Percentiles rank a stretch among this genome's conserved stretches.
Evolutionary conservation across 2,113 vertebrate genomes (phyloP).

Genomic region (Spheniscus mendiculus): DNA sequence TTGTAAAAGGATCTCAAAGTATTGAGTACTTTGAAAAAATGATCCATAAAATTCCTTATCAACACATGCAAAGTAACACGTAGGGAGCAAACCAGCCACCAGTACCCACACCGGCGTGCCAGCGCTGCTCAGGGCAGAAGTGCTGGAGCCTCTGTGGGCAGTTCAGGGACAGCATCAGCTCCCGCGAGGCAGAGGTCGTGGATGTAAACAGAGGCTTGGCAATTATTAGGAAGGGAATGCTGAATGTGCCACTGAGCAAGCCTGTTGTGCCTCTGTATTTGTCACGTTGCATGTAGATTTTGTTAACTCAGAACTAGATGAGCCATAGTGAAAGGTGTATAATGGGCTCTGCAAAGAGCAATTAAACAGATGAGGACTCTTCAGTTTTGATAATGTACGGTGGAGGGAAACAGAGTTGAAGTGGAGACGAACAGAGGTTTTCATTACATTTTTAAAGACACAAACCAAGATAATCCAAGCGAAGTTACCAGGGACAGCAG

Average conservation of each 20-base stretch:
- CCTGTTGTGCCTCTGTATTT: neutral
- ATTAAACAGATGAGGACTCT: neutral
- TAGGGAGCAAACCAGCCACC: neutral
- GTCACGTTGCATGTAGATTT: neutral
- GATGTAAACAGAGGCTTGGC: neutral
- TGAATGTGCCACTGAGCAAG: neutral
- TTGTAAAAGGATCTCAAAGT: neutral
- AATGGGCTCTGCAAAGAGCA: neutral
- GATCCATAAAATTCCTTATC: neutral
- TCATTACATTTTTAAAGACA: neutral
- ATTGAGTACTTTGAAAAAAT: neutral
- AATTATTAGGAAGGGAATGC: neutral
- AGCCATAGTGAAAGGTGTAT: neutral
- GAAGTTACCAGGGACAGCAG: neutral
- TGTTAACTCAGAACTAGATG: neutral
- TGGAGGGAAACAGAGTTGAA: neutral
- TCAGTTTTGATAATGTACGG: neutral
- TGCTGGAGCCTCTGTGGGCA: neutral
- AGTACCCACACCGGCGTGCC: neutral
- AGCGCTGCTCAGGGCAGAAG: neutral
- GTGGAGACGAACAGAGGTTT: neutral
- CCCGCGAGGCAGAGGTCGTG: rapidly evolving
- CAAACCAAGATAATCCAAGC: neutral
- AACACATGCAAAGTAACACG: neutral
- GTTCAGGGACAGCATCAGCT: neutral